These are phyloP conservation scores for Tuberolachnus salignus DNA, from an alignment of 2,888 invertebrate species.

Conservation along the genomic window DNA sequence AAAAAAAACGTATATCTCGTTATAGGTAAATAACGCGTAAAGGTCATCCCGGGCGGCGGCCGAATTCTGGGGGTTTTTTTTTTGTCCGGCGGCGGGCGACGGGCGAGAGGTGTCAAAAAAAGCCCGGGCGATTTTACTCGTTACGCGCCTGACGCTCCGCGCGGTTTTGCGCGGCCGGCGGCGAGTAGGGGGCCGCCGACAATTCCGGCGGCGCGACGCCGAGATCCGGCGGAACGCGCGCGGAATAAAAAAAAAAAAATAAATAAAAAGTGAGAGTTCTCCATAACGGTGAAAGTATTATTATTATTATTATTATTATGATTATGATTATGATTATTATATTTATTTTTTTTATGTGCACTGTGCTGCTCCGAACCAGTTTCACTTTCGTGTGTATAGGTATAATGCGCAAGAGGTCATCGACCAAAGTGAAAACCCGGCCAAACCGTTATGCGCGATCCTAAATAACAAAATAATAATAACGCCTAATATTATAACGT, in stretches of 20 bases:
- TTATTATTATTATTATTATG: constrained; percentile 33
- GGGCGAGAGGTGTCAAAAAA: too few relatives aligned
- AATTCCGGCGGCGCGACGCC: too few relatives aligned
- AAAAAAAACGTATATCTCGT: too few relatives aligned
- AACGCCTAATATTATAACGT: not conserved
- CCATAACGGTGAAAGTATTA: constrained; percentile 52
- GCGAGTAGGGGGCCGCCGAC: not conserved
- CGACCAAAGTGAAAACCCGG: constrained; percentile 56
- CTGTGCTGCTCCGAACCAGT: constrained; percentile 48
- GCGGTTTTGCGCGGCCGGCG: too few relatives aligned
- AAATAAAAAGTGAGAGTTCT: constrained; percentile 57
- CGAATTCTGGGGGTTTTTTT: too few relatives aligned
- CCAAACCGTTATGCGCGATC: constrained; percentile 39
- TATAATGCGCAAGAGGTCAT: constrained; percentile 46
- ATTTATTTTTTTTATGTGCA: constrained; percentile 25
- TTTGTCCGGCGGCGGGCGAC: too few relatives aligned
- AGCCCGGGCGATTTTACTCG: too few relatives aligned
- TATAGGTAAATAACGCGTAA: too few relatives aligned
- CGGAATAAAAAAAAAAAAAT: too few relatives aligned
- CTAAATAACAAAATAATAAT: not conserved
- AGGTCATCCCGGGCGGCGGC: too few relatives aligned
- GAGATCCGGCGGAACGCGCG: constrained; percentile 39
- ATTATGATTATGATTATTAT: too few relatives aligned
- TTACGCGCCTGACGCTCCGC: too few relatives aligned
- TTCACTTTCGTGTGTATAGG: constrained; percentile 52